Evolutionary conservation across 2,888 invertebrate species (phyloP).

Genomic region (Euclidia mi): DNA sequence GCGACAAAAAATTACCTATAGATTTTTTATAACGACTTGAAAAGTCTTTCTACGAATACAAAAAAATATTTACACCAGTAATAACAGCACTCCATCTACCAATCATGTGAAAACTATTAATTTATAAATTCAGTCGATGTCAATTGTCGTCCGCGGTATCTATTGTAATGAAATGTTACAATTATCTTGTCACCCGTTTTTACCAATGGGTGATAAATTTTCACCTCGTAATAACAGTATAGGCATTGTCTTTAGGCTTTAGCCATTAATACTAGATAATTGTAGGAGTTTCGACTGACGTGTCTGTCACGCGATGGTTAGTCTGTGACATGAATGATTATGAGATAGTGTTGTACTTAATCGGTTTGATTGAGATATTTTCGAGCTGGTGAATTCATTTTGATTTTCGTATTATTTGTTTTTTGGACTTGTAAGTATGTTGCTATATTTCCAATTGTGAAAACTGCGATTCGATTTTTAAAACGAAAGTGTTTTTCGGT

Average conservation of each 20-base stretch:
- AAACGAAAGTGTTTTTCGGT: too few species aligned
- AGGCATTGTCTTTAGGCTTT: constrained; percentile 22
- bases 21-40: too few species aligned
- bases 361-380: constrained; percentile 3
- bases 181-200: constrained; percentile 48
- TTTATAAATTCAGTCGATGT: constrained; percentile 30
- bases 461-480: too few species aligned
- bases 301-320: constrained; percentile 17
- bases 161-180: constrained; percentile 24
- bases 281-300: constrained; percentile 15
- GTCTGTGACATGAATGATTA: constrained; percentile 18
- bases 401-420: too few species aligned
- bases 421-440: too few species aligned
- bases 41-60: too few species aligned
- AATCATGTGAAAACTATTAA: constrained; percentile 20
- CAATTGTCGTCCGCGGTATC: constrained; percentile 21
- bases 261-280: constrained; percentile 19
- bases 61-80: constrained; percentile 1
- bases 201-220: constrained; percentile 45
- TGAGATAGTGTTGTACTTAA: constrained; percentile 12
- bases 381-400: neutral
- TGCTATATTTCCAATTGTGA: too few species aligned
- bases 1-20: too few species aligned
- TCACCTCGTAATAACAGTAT: constrained; percentile 29
- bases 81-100: neutral